phyloP scores from a whole-genome alignment of 1,140 invertebrate genomes.

The Trichoplusia ni region DNA sequence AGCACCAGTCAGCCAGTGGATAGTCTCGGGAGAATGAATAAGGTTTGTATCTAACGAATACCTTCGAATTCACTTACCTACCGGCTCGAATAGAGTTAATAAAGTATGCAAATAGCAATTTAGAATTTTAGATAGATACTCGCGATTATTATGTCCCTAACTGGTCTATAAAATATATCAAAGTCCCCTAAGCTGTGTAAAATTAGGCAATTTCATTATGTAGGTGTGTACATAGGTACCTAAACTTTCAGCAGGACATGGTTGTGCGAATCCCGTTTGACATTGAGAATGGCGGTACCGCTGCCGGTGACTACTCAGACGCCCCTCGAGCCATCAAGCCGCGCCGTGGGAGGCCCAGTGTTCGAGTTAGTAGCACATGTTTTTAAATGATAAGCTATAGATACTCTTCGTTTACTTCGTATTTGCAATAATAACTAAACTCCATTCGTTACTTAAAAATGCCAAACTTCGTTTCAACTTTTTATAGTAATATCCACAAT shows the following conservation, averaged over 20 bases:
- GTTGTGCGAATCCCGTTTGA: conserved; percentile 75
- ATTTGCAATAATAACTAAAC: no score
- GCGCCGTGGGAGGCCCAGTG: conserved; percentile 64
- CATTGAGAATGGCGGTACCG: conserved; percentile 57
- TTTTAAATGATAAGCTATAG: no score
- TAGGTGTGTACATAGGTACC: background rate
- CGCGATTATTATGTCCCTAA: no score
- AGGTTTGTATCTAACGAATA: conserved; percentile 37
- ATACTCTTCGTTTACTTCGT: background rate
- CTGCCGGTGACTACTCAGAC: conserved; percentile 47
- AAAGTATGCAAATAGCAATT: no score
- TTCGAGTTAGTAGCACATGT: conserved; percentile 45
- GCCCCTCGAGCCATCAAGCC: conserved; percentile 52
- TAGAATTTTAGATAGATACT: no score
- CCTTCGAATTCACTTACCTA: background rate
- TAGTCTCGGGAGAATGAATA: conserved; percentile 46
- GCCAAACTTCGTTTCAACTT: no score
- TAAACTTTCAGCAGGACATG: conserved; percentile 51
- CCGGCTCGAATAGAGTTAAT: no score
- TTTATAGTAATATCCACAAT: no score
- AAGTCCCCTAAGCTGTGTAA: no score
- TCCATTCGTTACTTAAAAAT: no score
- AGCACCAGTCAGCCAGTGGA: conserved; percentile 46
- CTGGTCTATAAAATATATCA: no score
- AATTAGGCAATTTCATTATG: no score